Conservation (phyloP, 2,888 invertebrate genomes). For the Amblyjoppa proteus region DNA sequence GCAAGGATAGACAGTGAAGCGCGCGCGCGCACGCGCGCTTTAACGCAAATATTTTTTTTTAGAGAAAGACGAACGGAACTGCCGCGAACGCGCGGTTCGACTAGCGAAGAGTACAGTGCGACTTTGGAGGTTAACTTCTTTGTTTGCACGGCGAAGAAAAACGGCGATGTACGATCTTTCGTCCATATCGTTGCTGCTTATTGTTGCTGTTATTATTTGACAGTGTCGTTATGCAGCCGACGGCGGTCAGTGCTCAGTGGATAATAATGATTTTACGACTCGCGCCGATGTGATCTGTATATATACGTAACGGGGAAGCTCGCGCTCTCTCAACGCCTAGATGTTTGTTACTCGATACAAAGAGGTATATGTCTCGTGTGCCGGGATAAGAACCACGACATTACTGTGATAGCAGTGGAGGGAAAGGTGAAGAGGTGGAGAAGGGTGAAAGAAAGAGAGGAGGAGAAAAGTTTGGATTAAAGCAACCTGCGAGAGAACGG, state of each 20-base stretch:
- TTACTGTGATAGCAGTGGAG: constrained; percentile 54
- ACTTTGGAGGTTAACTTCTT: constrained; percentile 18
- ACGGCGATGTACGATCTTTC: constrained; percentile 7
- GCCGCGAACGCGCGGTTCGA: neutral
- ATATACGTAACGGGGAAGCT: constrained; percentile 12
- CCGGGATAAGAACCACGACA: constrained; percentile 52
- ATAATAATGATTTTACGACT: constrained; percentile 45
- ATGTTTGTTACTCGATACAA: constrained; percentile 39
- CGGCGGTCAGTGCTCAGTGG: constrained; percentile 59
- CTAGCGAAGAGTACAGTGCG: constrained; percentile 29
- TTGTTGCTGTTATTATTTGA: constrained; percentile 44
- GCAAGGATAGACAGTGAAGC: neutral
- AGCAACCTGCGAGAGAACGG: constrained; percentile 37
- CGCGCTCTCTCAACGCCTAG: constrained; percentile 23
- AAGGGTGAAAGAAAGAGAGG: constrained; percentile 12
- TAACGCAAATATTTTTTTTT: neutral
- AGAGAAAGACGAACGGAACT: constrained; percentile 2
- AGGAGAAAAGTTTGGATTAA: constrained; percentile 58
- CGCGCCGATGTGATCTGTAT: constrained; percentile 48
- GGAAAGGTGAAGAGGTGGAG: neutral
- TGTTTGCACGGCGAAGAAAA: neutral
- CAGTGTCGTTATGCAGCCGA: constrained; percentile 31
- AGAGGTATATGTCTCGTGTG: constrained; percentile 17
- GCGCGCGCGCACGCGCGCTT: neutral
- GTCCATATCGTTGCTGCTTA: constrained; percentile 6